These are phyloP conservation scores for Drosophila fuyamai DNA, from an alignment of 1,140 invertebrate genomes.

Conservation along the genomic window DNA sequence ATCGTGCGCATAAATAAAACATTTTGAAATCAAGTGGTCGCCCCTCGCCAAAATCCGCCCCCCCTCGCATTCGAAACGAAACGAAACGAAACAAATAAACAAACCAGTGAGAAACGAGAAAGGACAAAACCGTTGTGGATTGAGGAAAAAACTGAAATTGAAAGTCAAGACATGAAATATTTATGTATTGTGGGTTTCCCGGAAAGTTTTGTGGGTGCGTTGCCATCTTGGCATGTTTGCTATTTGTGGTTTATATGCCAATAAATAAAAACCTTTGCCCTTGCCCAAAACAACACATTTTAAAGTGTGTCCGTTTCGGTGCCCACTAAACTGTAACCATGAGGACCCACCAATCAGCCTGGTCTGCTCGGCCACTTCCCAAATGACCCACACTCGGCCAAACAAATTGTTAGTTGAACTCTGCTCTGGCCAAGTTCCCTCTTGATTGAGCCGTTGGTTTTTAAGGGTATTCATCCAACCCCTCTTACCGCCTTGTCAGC, in stretches of 20 bases:
- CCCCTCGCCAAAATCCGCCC: constrained; percentile 16
- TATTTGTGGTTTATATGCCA: constrained; percentile 81
- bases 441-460: constrained; percentile 77
- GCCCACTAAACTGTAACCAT: constrained; percentile 58
- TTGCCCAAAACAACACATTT: constrained; percentile 55
- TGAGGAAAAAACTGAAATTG: constrained; percentile 67
- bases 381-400: constrained; percentile 58
- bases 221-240: constrained; percentile 71
- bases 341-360: constrained; percentile 21
- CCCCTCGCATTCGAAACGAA: constrained; percentile 37
- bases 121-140: constrained; percentile 32
- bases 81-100: constrained; percentile 59
- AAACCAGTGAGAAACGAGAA: constrained; percentile 58
- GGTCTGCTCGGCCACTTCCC: constrained; percentile 21
- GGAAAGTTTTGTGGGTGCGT: constrained; percentile 59
- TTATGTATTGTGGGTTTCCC: constrained; percentile 64
- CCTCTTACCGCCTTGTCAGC: constrained; percentile 37
- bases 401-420: constrained; percentile 72
- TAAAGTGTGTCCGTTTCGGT: constrained; percentile 58
- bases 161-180: constrained; percentile 81
- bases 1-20: constrained; percentile 81
- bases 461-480: constrained; percentile 28
- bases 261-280: constrained; percentile 80
- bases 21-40: constrained; percentile 77
- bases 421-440: constrained; percentile 44